These are phyloP conservation scores for Pherbina coryleti DNA, from an alignment of 2,888 invertebrate genomes.

Conservation along the genomic window DNA sequence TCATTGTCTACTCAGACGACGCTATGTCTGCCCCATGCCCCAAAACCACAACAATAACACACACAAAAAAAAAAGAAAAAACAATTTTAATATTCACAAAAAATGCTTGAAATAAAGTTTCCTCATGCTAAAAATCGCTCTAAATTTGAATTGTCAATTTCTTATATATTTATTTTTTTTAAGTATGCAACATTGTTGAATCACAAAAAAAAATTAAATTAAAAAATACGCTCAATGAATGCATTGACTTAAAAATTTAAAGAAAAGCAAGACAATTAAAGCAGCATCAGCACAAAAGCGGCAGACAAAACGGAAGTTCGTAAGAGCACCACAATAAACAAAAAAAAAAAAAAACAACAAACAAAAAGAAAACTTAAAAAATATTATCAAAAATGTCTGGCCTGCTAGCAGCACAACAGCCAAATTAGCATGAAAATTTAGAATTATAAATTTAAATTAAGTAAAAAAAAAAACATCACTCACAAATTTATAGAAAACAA, in stretches of 20 bases:
- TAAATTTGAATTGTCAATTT: not conserved
- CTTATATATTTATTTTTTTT: not conserved
- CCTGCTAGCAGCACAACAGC: not conserved
- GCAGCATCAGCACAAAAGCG: not conserved
- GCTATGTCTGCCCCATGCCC: not conserved
- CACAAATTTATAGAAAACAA: not conserved
- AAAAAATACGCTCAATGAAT: not conserved
- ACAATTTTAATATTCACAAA: too few species aligned
- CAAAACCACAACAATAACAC: not conserved
- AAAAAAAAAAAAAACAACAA: too few species aligned
- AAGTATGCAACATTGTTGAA: not conserved
- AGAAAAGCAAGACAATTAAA: not conserved
- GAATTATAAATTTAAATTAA: not conserved
- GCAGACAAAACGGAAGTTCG: slow-evolving; percentile 11
- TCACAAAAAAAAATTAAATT: not conserved
- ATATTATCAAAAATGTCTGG: not conserved
- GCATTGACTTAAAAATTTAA: not conserved
- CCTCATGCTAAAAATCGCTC: too few species aligned
- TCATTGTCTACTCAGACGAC: not conserved
- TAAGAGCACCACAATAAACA: too few species aligned
- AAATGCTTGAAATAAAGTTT: not conserved
- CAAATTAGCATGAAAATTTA: not conserved
- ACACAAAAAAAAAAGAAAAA: not conserved
- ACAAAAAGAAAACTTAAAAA: not conserved
- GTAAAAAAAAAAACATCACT: not conserved